Conservation (phyloP, 2,113 vertebrate genomes). For the Cyphomyrus plagiostoma region DNA sequence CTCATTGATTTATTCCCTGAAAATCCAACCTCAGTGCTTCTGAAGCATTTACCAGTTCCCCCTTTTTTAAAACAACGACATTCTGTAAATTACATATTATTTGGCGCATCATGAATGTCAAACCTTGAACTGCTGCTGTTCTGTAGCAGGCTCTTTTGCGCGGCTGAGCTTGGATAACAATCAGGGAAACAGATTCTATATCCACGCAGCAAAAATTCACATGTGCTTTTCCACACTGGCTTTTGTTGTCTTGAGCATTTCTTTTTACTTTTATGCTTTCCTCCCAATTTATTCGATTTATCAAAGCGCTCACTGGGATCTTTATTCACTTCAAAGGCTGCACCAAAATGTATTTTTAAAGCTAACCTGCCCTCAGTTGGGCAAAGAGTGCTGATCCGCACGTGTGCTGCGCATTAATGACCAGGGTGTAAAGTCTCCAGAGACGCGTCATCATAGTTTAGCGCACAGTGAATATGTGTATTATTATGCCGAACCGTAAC, state of each 20-base stretch:
- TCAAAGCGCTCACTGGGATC: neutral
- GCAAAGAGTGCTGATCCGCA: neutral
- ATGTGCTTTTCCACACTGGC: neutral
- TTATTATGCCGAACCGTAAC: neutral
- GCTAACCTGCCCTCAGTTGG: neutral
- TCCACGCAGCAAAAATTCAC: neutral
- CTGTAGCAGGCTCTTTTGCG: neutral
- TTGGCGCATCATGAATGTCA: neutral
- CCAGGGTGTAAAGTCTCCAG: neutral
- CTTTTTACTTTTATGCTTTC: neutral
- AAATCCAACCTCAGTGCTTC: constrained; percentile 22
- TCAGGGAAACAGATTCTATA: neutral
- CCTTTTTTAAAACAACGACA: neutral
- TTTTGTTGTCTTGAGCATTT: neutral
- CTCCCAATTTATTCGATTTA: neutral
- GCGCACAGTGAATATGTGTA: neutral
- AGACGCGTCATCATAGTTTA: neutral
- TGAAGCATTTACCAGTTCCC: constrained; percentile 13
- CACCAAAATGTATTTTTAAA: neutral
- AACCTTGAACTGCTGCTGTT: neutral
- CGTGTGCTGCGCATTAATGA: neutral
- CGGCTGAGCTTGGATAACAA: neutral
- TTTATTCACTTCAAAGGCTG: neutral
- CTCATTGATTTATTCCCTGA: constrained; percentile 27
- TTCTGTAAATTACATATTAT: neutral